Conservation (phyloP, 2,888 invertebrate genomes). For the Drosophila kambysellisi region DNA sequence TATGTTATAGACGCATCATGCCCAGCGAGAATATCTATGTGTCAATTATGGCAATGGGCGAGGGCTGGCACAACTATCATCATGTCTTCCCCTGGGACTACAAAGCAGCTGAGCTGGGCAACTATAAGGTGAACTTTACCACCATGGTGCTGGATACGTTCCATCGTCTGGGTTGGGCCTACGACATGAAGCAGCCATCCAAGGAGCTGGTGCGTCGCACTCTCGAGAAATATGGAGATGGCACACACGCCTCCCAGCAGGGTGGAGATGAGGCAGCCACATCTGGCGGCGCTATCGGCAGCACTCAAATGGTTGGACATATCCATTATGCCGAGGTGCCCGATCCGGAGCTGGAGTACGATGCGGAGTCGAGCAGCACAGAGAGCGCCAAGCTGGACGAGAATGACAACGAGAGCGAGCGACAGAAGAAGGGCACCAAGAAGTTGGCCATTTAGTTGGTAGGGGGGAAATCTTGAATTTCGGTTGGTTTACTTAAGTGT, state of each 20-base stretch:
- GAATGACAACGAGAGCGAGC: constrained; percentile 78
- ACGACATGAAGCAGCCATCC: constrained; percentile 90
- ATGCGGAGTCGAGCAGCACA: constrained; percentile 82
- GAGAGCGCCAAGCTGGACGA: constrained; percentile 83
- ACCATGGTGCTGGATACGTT: constrained; percentile 90
- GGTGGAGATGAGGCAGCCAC: constrained; percentile 24
- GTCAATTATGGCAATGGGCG: constrained; percentile 90
- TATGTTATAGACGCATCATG: constrained; percentile 88
- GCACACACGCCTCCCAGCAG: constrained; percentile 74
- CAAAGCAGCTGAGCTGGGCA: constrained; percentile 94
- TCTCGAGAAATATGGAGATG: constrained; percentile 86
- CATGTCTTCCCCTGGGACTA: constrained; percentile 98
- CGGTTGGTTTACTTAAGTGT: constrained; percentile 37
- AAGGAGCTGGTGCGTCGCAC: constrained; percentile 86
- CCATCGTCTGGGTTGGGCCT: constrained; percentile 90
- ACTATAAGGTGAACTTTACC: constrained; percentile 89
- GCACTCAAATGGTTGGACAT: constrained; percentile 70
- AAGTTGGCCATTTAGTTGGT: constrained; percentile 45
- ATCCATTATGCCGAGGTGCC: constrained; percentile 82
- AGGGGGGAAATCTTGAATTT: constrained; percentile 1
- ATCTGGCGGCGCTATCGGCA: constrained; percentile 5
- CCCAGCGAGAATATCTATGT: constrained; percentile 92
- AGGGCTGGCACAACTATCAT: constrained; percentile 98
- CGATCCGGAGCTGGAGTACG: constrained; percentile 81
- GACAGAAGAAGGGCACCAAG: constrained; percentile 69